Percentiles rank a stretch among this genome's conserved stretches.
phyloP scores from a whole-genome alignment of 2,888 invertebrate species.

The Yponomeuta malinellus region DNA sequence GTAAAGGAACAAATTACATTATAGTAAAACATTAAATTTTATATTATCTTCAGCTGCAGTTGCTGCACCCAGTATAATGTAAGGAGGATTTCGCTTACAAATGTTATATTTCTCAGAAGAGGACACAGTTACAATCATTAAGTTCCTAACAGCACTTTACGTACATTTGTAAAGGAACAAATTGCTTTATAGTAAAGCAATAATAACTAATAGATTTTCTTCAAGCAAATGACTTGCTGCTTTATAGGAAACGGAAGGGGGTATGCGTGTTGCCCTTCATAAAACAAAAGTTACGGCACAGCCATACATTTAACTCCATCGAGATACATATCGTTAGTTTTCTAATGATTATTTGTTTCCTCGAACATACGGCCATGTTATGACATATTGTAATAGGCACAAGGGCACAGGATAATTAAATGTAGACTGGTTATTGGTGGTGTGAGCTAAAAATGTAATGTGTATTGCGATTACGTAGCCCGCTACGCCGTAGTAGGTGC shows the following conservation, averaged over 20 bases:
- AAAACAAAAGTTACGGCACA: conserved; percentile 22
- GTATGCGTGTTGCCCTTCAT: conserved; percentile 40
- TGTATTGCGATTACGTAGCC: neutral
- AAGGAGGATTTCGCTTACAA: no score
- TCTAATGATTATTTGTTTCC: conserved; percentile 13
- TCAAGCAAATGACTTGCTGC: neutral
- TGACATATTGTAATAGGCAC: conserved; percentile 7
- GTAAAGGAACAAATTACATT: no score
- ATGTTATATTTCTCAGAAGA: no score
- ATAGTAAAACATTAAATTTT: no score
- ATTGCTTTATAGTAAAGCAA: neutral
- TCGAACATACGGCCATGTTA: neutral
- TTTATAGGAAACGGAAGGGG: conserved; percentile 17
- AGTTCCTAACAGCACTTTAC: no score
- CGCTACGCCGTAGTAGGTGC: neutral
- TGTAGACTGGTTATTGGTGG: neutral
- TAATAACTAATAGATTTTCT: neutral
- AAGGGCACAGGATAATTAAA: neutral
- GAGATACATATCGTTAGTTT: conserved; percentile 22
- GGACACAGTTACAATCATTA: no score
- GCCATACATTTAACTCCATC: conserved; percentile 25
- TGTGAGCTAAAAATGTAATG: neutral
- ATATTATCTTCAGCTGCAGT: no score
- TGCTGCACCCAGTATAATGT: no score
- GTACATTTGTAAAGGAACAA: neutral